Percentiles rank a stretch among this genome's conserved stretches.
Conservation (phyloP, 1,140 invertebrate species). For the Trichogramma pretiosum region DNA sequence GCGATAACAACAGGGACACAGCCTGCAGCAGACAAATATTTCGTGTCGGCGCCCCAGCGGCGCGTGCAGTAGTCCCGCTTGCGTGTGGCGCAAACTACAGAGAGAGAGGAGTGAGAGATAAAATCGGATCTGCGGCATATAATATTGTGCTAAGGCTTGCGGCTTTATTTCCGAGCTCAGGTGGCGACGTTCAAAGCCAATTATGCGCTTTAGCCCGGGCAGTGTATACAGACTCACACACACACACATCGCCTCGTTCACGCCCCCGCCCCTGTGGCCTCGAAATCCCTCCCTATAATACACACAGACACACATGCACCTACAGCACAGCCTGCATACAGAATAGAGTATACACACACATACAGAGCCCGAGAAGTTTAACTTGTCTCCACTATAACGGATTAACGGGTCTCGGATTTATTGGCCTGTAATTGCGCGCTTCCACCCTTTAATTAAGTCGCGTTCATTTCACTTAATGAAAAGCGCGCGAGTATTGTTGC, state of each 20-base stretch:
- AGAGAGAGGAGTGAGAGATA: background rate
- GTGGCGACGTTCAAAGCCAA: conserved; percentile 45
- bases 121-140: background rate
- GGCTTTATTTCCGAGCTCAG: conserved; percentile 35
- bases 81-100: too few species aligned
- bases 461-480: conserved; percentile 45
- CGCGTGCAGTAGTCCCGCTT: too few species aligned
- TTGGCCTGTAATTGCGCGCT: conserved; percentile 40
- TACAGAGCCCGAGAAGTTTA: conserved; percentile 33
- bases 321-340: too few species aligned
- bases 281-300: conserved; percentile 30
- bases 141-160: conserved; percentile 25
- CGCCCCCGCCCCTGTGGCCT: conserved; percentile 13
- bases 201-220: conserved; percentile 41
- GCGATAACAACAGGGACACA: too few species aligned
- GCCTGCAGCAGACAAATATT: too few species aligned
- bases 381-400: conserved; percentile 44
- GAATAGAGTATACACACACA: too few species aligned
- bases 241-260: conserved; percentile 31
- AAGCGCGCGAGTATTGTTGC: too few species aligned
- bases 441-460: conserved; percentile 43
- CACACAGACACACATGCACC: background rate
- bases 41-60: too few species aligned
- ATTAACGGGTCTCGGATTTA: conserved; percentile 43
- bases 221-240: too few species aligned